phyloP scores from a whole-genome alignment of 2,797 vertebrate species.

The Cossypha heuglini region DNA sequence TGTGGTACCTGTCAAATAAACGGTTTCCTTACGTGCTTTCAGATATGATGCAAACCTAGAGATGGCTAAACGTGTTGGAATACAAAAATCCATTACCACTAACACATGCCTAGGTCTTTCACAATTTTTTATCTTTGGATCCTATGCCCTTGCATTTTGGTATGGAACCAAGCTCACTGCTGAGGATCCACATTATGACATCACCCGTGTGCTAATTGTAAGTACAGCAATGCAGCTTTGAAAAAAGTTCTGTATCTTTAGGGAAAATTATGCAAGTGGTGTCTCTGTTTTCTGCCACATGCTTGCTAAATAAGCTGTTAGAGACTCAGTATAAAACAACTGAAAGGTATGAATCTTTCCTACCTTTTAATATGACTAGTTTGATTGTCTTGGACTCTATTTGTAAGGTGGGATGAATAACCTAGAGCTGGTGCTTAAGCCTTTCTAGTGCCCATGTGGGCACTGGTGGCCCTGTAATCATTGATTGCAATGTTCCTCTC shows the following conservation, averaged over 20 bases:
- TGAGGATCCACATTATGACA: conserved; percentile 73
- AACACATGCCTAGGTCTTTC: conserved; percentile 73
- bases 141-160: conserved; percentile 79
- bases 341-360: background rate
- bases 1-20: background rate
- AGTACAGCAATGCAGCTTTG: conserved; percentile 33
- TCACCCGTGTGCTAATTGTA: conserved; percentile 76
- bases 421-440: background rate
- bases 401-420: background rate
- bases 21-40: background rate
- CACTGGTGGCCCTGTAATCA: background rate
- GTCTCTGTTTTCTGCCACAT: background rate
- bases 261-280: background rate
- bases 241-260: background rate
- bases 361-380: background rate
- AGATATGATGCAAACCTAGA: conserved; percentile 77
- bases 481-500: background rate
- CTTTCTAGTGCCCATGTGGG: background rate
- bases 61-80: conserved; percentile 69
- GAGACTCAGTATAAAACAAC: background rate
- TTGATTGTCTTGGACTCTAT: background rate
- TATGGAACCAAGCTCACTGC: conserved; percentile 79
- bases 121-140: conserved; percentile 75
- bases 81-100: conserved; percentile 76
- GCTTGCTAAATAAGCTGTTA: background rate